Conservation (phyloP, 2,888 invertebrate genomes). For the Frankliniella fusca region DNA sequence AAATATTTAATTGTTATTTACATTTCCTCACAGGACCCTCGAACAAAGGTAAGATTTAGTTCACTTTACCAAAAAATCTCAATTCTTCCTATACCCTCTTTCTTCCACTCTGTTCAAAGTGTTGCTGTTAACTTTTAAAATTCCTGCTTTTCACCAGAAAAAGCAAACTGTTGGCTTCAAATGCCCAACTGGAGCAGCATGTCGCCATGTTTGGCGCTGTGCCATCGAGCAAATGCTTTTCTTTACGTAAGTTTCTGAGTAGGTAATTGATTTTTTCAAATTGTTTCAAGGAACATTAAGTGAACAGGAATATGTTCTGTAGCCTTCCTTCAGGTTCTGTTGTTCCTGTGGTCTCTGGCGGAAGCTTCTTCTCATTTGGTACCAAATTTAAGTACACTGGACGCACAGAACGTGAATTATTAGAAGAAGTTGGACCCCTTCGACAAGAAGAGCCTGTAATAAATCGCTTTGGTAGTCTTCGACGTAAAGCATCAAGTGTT, state of each 20-base stretch:
- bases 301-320: constrained; percentile 38
- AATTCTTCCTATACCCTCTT: neutral
- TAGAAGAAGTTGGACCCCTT: constrained; percentile 67
- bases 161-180: constrained; percentile 94
- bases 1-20: constrained; percentile 30
- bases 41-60: constrained; percentile 50
- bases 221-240: constrained; percentile 97
- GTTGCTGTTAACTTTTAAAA: neutral
- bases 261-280: no score
- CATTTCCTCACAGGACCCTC: constrained; percentile 47
- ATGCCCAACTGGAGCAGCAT: constrained; percentile 86
- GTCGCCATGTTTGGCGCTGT: constrained; percentile 95
- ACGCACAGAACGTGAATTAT: constrained; percentile 84
- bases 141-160: constrained; percentile 59
- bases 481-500: constrained; percentile 78
- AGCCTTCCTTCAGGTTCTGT: constrained; percentile 83
- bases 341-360: constrained; percentile 78
- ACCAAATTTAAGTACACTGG: constrained; percentile 88
- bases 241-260: constrained; percentile 74
- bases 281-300: no score
- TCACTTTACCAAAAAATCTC: neutral
- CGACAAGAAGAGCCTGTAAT: constrained; percentile 54
- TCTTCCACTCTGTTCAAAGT: neutral
- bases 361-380: constrained; percentile 89
- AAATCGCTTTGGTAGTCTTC: constrained; percentile 52